Evolutionary conservation across 2,888 invertebrate genomes (phyloP), one percentile per base, ranked within the genome.

Genomic region (Herminia tarsipennalis): DNA sequence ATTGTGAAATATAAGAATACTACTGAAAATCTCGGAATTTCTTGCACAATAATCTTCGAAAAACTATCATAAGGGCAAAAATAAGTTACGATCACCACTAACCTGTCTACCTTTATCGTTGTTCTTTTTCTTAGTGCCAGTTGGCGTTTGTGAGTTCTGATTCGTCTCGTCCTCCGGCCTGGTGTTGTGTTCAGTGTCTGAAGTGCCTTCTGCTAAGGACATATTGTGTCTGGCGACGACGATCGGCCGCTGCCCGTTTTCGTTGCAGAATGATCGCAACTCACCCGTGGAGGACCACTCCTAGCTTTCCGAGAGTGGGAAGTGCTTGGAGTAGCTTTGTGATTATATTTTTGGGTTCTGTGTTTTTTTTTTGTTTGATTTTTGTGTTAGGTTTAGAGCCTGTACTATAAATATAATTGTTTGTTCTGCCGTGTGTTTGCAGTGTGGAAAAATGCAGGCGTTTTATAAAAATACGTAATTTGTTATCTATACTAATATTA

Each of bases 181-280:
- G 35, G 66, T 65, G 37, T 69, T 68, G 41, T 81, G 79, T 66
- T 90, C 89, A 29, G 83, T 81, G 70, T 90, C 90, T 40, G 90
- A 90, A 51, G 77, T 77, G 56, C 81, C 89, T 82, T 88, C 90
- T 34, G 78, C 90, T 78, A 90, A 73, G 86, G 90, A 90, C 90
- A 90, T 90, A 83, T 78, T 74, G 76, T 75, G 80, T 87, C 83
- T 90, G 88, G 55, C 70, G 56, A 55, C 48, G 59, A 66, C 81
- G 71, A 51, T 63, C 72, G 72, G 44, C 36, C 57, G 73, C 68
- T 51, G 33, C 62, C 72, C 77, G 70, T 84, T 84, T 84, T 86
- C 82, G 78, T 82, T 70, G 56, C 50, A 54, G 66, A 81, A 70
- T 83, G 84, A 69, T 66, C 69, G 62, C 67, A 69, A 77, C 50